These are phyloP conservation scores for Lasius fuliginosus DNA, from an alignment of 2,888 invertebrate genomes.

Conservation along the genomic window DNA sequence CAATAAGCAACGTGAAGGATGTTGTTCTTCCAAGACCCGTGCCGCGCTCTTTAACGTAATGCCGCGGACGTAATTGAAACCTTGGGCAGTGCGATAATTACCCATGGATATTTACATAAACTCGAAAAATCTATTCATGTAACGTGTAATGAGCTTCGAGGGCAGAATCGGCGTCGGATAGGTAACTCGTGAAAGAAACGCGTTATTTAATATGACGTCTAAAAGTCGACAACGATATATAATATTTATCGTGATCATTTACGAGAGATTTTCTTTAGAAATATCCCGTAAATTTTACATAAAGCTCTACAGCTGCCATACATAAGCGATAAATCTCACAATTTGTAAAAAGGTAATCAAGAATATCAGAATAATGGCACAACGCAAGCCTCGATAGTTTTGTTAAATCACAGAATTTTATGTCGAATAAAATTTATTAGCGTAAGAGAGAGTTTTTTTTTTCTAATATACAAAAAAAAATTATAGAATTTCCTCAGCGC, in stretches of 20 bases:
- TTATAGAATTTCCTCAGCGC: background rate
- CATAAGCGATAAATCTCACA: background rate
- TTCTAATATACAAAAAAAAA: background rate
- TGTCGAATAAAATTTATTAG: background rate
- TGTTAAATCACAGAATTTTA: background rate
- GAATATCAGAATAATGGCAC: background rate
- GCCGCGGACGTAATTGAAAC: slow-evolving; percentile 69
- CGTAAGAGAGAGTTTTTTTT: background rate
- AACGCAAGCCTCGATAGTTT: background rate
- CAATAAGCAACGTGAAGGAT: slow-evolving; percentile 57
- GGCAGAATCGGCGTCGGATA: background rate
- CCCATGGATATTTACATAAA: slow-evolving; percentile 51
- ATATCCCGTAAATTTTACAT: background rate
- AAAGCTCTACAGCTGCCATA: background rate
- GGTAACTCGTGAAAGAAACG: background rate
- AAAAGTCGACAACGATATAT: background rate
- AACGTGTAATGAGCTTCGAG: slow-evolving; percentile 4
- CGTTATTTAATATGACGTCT: background rate
- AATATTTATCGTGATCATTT: background rate
- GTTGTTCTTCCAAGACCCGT: slow-evolving; percentile 43
- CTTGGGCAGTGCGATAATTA: slow-evolving; percentile 60
- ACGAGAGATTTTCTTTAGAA: background rate
- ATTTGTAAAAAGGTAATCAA: background rate
- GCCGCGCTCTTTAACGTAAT: slow-evolving; percentile 54
- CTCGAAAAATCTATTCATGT: slow-evolving; percentile 29